phyloP scores from a whole-genome alignment of 2,113 vertebrate species.

The Tylochromis polylepis region DNA sequence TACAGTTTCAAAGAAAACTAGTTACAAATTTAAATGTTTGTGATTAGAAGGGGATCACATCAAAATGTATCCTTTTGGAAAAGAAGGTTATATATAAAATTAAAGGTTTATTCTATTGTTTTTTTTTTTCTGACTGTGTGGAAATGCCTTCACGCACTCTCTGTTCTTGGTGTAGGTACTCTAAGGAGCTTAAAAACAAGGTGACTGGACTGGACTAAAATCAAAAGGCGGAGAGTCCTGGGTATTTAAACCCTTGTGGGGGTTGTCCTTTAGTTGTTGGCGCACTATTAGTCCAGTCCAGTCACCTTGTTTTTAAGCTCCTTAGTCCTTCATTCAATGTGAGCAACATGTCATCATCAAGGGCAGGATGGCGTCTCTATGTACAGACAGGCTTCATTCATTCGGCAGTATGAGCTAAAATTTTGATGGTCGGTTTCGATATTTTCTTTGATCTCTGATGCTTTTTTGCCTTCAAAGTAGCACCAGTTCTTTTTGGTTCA shows the following conservation, averaged over 20 bases:
- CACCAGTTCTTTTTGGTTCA: neutral
- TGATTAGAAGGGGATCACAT: neutral
- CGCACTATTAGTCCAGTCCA: neutral
- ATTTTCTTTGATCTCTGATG: neutral
- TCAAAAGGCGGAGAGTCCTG: no score
- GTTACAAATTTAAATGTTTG: neutral
- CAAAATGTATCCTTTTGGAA: neutral
- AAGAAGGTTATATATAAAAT: neutral
- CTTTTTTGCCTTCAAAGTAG: neutral
- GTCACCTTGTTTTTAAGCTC: neutral
- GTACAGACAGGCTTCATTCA: neutral
- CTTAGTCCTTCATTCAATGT: neutral
- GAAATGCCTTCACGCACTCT: neutral
- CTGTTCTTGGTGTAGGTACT: no score
- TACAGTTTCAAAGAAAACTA: neutral
- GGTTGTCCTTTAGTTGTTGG: no score
- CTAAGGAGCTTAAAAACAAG: no score
- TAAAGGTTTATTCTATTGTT: fast-evolving
- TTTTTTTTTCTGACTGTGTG: neutral
- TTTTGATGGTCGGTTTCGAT: fast-evolving
- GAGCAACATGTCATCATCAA: neutral
- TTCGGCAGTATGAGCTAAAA: neutral
- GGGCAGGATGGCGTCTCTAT: fast-evolving
- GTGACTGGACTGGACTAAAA: no score
- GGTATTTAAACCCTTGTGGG: no score